Percentiles rank a stretch among this genome's conserved stretches.
phyloP scores from a whole-genome alignment of 2,888 invertebrate species.

The Noctua comes region DNA sequence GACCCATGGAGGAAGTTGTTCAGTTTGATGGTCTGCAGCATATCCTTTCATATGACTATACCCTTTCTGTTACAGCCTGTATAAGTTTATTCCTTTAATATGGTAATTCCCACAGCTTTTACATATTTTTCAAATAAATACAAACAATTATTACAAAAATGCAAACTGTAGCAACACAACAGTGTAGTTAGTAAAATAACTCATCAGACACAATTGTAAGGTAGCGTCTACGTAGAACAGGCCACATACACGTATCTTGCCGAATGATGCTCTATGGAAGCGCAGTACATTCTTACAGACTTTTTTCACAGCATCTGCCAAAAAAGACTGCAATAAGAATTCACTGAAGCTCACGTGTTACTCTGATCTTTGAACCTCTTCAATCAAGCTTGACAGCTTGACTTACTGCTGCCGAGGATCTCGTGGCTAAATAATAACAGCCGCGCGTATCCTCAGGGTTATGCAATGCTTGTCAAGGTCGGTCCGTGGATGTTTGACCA shows the following conservation, averaged over 20 bases:
- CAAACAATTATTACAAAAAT: background rate
- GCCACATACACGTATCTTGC: slow-evolving; percentile 10
- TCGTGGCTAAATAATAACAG: background rate
- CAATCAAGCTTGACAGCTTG: background rate
- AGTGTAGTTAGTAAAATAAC: background rate
- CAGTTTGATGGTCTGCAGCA: no score
- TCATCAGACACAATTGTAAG: background rate
- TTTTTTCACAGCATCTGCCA: background rate
- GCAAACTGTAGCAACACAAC: slow-evolving; percentile 3
- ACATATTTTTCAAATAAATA: background rate
- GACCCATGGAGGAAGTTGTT: no score
- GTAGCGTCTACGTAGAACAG: background rate
- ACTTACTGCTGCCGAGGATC: background rate
- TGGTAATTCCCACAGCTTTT: background rate
- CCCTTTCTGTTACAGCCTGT: no score
- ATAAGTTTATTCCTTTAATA: background rate
- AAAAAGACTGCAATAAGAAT: background rate
- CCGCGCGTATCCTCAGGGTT: background rate
- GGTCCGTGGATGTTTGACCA: background rate
- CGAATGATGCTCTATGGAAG: slow-evolving; percentile 17
- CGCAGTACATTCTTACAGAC: slow-evolving; percentile 15
- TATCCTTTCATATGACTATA: no score
- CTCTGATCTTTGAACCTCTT: background rate
- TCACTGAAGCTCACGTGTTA: background rate
- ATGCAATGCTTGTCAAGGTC: background rate